Percentiles rank a stretch among this genome's conserved stretches.
Evolutionary conservation across 2,888 invertebrate genomes (phyloP).

Genomic region (Elmis aenea): DNA sequence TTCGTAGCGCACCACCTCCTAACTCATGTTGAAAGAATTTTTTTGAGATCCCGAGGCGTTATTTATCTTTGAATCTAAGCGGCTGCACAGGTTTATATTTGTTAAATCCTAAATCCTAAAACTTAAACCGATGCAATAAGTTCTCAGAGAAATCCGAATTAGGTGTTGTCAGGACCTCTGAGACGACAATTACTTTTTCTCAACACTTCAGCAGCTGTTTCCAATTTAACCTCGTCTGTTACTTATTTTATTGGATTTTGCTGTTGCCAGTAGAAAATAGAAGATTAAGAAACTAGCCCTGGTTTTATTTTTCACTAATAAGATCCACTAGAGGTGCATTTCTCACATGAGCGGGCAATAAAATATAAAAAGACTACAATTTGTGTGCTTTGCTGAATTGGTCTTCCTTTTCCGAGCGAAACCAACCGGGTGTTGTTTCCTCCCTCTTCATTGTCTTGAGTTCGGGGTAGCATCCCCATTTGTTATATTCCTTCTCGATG

Average conservation of each 20-base stretch:
- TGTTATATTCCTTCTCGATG: too few species aligned
- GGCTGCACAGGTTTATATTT: too few species aligned
- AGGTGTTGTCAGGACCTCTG: too few species aligned
- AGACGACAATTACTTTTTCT: too few species aligned
- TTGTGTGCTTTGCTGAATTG: constrained; percentile 8
- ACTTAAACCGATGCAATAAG: too few species aligned
- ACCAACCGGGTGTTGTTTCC: constrained; percentile 7
- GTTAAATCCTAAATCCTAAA: too few species aligned
- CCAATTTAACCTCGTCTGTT: constrained; percentile 10
- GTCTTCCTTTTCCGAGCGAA: constrained; percentile 11
- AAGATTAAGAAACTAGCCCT: constrained; percentile 2
- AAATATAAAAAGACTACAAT: constrained; percentile 8
- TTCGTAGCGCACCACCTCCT: constrained; percentile 19
- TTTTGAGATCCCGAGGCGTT: too few species aligned
- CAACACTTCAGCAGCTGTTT: constrained; percentile 4
- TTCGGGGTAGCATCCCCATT: constrained; percentile 9
- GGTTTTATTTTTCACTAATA: constrained; percentile 13
- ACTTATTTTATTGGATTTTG: constrained; percentile 9
- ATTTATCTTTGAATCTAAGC: too few species aligned
- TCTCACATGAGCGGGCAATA: constrained; percentile 8
- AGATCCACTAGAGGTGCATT: constrained; percentile 9
- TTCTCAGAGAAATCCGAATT: too few species aligned
- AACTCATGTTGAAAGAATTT: constrained; percentile 23
- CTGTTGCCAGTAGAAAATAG: constrained; percentile 4
- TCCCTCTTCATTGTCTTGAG: constrained; percentile 11